phyloP scores from a whole-genome alignment of 2,797 vertebrate genomes.

The Sebastes flavidus region DNA sequence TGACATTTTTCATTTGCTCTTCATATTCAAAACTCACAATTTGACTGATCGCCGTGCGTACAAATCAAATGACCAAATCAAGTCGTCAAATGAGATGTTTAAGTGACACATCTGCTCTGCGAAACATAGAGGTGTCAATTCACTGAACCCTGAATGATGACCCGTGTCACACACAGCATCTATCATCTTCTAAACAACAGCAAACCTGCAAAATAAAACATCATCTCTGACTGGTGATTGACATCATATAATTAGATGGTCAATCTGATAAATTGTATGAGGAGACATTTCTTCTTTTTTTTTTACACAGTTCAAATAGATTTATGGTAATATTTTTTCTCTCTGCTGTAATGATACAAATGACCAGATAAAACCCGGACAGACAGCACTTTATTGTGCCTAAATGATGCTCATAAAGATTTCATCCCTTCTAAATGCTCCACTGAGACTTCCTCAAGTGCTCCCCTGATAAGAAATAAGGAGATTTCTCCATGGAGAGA shows the following conservation, averaged over 20 bases:
- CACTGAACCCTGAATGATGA: constrained; percentile 37
- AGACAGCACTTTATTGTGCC: constrained; percentile 17
- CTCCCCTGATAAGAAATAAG: constrained; percentile 24
- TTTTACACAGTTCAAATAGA: neutral
- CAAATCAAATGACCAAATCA: constrained; percentile 21
- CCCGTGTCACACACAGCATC: constrained; percentile 24
- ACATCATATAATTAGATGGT: constrained; percentile 33
- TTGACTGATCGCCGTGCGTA: neutral
- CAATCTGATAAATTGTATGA: constrained; percentile 40
- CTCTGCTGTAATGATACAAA: constrained; percentile 16
- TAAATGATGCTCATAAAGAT: constrained; percentile 24
- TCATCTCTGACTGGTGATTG: constrained; percentile 40
- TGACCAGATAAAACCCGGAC: constrained; percentile 20
- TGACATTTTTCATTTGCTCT: neutral
- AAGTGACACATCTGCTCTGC: constrained; percentile 16
- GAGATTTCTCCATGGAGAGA: constrained; percentile 30
- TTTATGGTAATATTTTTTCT: neutral
- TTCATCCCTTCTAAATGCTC: constrained; percentile 40
- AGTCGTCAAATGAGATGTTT: constrained; percentile 39
- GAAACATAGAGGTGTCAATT: constrained; percentile 37
- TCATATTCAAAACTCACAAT: neutral
- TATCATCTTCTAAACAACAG: constrained; percentile 20
- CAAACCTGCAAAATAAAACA: constrained; percentile 43
- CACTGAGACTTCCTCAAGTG: constrained; percentile 23
- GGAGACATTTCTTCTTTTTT: neutral